A percentile compares a stretch with the other conserved stretches of the same genome.
Evolutionary conservation across 1,140 invertebrate species (phyloP).

Genomic region (Cryptotermes secundus): DNA sequence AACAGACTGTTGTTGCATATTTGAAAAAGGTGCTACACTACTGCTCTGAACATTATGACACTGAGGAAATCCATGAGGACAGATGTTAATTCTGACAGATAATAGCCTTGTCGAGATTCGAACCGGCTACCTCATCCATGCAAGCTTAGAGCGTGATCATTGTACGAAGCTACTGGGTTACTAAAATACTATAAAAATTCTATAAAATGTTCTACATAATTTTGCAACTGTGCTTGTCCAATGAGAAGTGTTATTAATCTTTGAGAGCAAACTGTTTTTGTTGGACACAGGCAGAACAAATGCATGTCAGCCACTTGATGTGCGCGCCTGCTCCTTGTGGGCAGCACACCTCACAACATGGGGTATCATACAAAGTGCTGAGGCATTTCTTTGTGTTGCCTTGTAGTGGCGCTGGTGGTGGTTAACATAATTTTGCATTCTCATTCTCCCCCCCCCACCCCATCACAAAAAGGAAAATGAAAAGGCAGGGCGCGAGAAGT

Average conservation of each 20-base stretch:
- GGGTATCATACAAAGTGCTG: constrained; percentile 7
- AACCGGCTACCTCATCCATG: too few species aligned
- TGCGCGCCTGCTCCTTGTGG: neutral
- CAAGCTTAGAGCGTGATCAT: too few species aligned
- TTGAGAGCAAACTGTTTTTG: neutral
- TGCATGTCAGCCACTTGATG: neutral
- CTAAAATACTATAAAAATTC: too few species aligned
- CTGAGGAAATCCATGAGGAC: too few species aligned
- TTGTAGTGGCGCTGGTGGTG: neutral
- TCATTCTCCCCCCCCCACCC: neutral
- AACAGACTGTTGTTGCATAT: too few species aligned
- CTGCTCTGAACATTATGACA: too few species aligned
- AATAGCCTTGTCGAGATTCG: too few species aligned
- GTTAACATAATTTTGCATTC: constrained; percentile 20
- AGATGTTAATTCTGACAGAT: too few species aligned
- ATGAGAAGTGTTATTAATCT: neutral
- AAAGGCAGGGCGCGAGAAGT: neutral
- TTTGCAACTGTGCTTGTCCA: neutral
- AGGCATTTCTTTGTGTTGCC: constrained; percentile 7
- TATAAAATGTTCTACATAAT: too few species aligned
- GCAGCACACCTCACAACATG: neutral
- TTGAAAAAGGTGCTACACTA: too few species aligned
- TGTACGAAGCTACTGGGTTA: too few species aligned
- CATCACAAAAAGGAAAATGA: neutral
- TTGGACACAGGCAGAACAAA: neutral